A percentile compares a stretch with the other conserved stretches of the same genome.
Evolutionary conservation across 2,888 invertebrate species (phyloP).

Genomic region (Eristalinus aeneus): DNA sequence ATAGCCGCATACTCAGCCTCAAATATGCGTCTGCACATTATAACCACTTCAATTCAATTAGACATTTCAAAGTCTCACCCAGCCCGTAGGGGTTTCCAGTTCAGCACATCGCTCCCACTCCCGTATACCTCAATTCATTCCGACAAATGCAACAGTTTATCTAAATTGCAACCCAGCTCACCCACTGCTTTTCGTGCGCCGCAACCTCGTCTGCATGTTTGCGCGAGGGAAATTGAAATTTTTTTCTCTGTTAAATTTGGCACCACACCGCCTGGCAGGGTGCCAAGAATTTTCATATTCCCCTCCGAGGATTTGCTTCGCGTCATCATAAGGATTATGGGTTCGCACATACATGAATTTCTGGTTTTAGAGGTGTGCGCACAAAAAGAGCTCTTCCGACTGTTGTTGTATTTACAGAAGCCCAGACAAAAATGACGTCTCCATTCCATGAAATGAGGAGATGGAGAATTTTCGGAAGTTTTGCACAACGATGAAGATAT

Average conservation of each 20-base stretch:
- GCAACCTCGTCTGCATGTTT: constrained; percentile 50
- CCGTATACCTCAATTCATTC: constrained; percentile 45
- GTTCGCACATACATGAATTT: constrained; percentile 56
- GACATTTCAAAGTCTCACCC: constrained; percentile 59
- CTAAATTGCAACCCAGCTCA: constrained; percentile 65
- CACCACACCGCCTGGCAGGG: constrained; percentile 55
- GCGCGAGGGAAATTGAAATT: constrained; percentile 33
- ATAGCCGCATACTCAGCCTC: constrained; percentile 50
- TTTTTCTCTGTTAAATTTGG: constrained; percentile 34
- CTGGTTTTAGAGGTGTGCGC: constrained; percentile 41
- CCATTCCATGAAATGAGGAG: constrained; percentile 5
- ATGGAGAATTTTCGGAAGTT: constrained; percentile 4
- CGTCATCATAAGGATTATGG: constrained; percentile 69
- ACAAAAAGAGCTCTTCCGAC: neutral
- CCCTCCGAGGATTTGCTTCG: constrained; percentile 47
- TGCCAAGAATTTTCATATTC: constrained; percentile 60
- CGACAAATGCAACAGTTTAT: constrained; percentile 71
- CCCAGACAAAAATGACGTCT: constrained; percentile 46
- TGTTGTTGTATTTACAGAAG: constrained; percentile 30
- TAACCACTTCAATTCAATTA: constrained; percentile 68
- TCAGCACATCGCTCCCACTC: constrained; percentile 16
- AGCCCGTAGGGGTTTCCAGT: constrained; percentile 33
- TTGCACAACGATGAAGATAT: constrained; percentile 32
- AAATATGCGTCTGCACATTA: constrained; percentile 58
- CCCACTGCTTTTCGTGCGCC: constrained; percentile 38